Base-by-base conservation (phyloP, 2,113 vertebrate genomes). In the Ahaetulla prasina region DNA sequence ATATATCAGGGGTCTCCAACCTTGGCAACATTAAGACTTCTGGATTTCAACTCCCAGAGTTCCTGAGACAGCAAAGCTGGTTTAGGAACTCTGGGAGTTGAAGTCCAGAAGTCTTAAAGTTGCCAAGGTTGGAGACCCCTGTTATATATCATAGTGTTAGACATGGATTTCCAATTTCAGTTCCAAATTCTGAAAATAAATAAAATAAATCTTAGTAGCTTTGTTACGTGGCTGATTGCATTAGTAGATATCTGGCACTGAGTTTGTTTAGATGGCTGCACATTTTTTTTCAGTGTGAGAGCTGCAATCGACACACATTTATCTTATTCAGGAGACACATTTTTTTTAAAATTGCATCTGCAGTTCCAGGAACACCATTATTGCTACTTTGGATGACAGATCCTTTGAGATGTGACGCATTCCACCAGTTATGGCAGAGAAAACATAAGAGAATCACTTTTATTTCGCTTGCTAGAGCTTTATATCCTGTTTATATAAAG, bases 401-500 rank as follows among this genome's bases (percentile, higher is more conserved):
- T 63, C 88, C 55, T 89, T 93, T 92, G 94, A 92, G 60, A 85
- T 20, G 57, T 0, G 5, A 11, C 2, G 0, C 35, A 95, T 89
- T 85, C 57, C 93, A 92, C 68, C n/a, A 57, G 54, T 90, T 53
- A 84, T 18, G 18, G 91, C 47, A 57, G 0, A 18, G n/a, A 88
- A n/a, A 0, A 0, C 90, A 91, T 49, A 0, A 53, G 90, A 90
- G 23, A 86, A 89, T 91, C 92, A 92, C 88, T 94, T 93, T 88
- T 49, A 92, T 60, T 85, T 57, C 14, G 27, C 43, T 50, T 60
- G 6, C 50, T 94, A n/a, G 93, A 12, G 54, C 89, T 52, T 89
- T 86, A 89, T 52, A 94, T 90, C 89, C 60, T 35, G 85, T 63
- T 80, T 89, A 93, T 84, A 94, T 84, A 94, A 85, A 94, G 93